Percentiles rank a stretch among this genome's conserved stretches.
phyloP scores from a whole-genome alignment of 23 tunicate genomes.

The Corella eumyota region DNA sequence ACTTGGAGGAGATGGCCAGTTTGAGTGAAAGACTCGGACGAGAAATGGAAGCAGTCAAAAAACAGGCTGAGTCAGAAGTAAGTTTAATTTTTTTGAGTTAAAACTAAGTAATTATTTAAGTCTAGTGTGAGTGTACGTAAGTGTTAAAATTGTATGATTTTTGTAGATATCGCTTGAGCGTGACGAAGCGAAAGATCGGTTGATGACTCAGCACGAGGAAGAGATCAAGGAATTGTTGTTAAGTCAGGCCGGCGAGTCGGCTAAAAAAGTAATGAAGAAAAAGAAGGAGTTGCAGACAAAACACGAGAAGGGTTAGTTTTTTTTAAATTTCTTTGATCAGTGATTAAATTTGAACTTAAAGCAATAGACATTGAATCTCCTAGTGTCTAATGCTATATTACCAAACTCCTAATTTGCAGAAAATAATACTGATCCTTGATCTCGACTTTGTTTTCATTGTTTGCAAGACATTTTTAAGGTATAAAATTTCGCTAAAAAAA shows the following conservation, averaged over 20 bases:
- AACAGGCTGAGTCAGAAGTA: constrained; percentile 61
- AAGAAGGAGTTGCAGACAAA: constrained; percentile 63
- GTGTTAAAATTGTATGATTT: background rate
- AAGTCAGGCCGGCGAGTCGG: constrained; percentile 77
- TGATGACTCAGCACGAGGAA: constrained; percentile 41
- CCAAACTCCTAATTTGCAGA: too few relatives aligned
- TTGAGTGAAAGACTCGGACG: constrained; percentile 41
- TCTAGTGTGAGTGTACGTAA: too few relatives aligned
- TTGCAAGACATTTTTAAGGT: too few relatives aligned
- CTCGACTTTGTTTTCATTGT: too few relatives aligned
- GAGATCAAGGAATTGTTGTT: constrained; percentile 57
- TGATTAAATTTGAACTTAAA: too few relatives aligned
- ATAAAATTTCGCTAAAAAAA: too few relatives aligned
- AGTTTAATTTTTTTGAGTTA: too few relatives aligned
- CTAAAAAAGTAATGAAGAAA: constrained; percentile 62
- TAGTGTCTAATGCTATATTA: too few relatives aligned
- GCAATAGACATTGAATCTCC: too few relatives aligned
- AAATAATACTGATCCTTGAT: too few relatives aligned
- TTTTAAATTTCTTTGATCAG: too few relatives aligned
- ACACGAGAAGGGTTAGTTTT: constrained; percentile 70
- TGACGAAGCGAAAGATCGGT: constrained; percentile 20
- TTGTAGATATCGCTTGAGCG: constrained; percentile 40
- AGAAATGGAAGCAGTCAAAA: constrained; percentile 49
- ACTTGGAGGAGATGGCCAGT: constrained; percentile 64
- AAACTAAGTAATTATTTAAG: background rate